A percentile compares a stretch with the other conserved stretches of the same genome.
phyloP scores from a whole-genome alignment of 2,888 invertebrate genomes.

The Agriopis marginaria region DNA sequence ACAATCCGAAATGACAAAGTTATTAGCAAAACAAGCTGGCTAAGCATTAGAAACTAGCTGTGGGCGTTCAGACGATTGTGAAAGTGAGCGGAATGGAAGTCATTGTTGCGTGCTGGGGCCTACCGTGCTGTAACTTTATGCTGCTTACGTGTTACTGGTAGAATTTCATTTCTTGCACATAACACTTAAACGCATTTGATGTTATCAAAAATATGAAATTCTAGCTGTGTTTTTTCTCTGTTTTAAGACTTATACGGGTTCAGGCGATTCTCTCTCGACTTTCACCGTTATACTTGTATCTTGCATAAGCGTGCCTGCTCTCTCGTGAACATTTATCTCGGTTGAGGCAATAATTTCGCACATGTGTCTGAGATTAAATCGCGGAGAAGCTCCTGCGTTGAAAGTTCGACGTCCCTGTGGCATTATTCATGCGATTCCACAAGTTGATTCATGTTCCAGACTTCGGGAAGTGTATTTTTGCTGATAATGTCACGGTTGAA shows the following conservation, averaged over 20 bases:
- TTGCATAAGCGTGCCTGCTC: constrained; percentile 31
- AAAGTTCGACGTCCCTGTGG: constrained; percentile 41
- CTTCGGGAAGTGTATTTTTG: constrained; percentile 13
- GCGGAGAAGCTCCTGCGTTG: constrained; percentile 28
- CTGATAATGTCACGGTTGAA: constrained; percentile 15
- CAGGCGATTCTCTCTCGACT: constrained; percentile 25
- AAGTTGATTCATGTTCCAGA: constrained; percentile 30
- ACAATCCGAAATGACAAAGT: constrained; percentile 23
- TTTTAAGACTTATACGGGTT: constrained; percentile 1
- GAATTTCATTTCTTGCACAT: constrained; percentile 15
- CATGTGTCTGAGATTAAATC: constrained; percentile 43
- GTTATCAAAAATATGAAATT: background rate
- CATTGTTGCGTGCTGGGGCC: constrained; percentile 65
- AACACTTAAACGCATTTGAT: background rate
- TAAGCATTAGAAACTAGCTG: constrained; percentile 62
- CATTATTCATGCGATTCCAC: constrained; percentile 29
- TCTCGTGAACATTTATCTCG: constrained; percentile 25
- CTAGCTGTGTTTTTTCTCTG: background rate
- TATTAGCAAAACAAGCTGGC: constrained; percentile 33
- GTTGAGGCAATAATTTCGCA: constrained; percentile 38
- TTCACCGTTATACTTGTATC: constrained; percentile 39
- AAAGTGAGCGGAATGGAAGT: constrained; percentile 75
- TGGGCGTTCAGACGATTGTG: constrained; percentile 67
- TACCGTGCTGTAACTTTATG: constrained; percentile 38
- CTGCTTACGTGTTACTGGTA: constrained; percentile 26